Conservation (phyloP, 53 echinoderm and acorn worm genomes). For the Luidia sarsii region DNA sequence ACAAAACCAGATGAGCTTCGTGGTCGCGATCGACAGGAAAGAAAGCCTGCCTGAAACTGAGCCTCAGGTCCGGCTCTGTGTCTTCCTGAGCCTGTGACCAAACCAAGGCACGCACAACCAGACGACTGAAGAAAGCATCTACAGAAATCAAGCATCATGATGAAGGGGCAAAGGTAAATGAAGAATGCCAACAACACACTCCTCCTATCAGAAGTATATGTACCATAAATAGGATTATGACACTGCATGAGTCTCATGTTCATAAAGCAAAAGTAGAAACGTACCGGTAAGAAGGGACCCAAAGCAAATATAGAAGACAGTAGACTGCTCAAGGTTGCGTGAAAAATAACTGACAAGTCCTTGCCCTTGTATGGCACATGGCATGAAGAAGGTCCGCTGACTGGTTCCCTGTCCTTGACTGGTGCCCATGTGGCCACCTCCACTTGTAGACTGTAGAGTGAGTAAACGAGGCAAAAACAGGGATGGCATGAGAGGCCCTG, state of each 20-base stretch:
- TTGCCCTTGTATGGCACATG: conserved; percentile 15
- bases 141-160: neutral
- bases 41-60: conserved; percentile 45
- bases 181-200: neutral
- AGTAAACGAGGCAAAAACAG: too few species aligned
- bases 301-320: conserved; percentile 34
- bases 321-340: neutral
- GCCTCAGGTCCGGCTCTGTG: conserved; percentile 58
- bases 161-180: neutral
- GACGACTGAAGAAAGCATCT: conserved; percentile 68
- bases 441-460: too few species aligned
- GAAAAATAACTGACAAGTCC: neutral
- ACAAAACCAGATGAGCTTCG: conserved; percentile 63
- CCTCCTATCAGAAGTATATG: neutral
- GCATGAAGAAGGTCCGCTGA: conserved; percentile 61
- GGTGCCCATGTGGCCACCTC: neutral
- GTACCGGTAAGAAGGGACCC: conserved; percentile 17
- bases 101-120: conserved; percentile 60
- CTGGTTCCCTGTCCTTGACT: conserved; percentile 8
- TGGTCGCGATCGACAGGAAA: conserved; percentile 70
- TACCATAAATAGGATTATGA: neutral
- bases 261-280: too few species aligned
- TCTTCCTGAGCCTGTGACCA: conserved; percentile 74
- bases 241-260: too few species aligned
- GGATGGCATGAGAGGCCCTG: too few species aligned